Conservation (phyloP, 2,797 vertebrate genomes). For the Peromyscus eremicus region DNA sequence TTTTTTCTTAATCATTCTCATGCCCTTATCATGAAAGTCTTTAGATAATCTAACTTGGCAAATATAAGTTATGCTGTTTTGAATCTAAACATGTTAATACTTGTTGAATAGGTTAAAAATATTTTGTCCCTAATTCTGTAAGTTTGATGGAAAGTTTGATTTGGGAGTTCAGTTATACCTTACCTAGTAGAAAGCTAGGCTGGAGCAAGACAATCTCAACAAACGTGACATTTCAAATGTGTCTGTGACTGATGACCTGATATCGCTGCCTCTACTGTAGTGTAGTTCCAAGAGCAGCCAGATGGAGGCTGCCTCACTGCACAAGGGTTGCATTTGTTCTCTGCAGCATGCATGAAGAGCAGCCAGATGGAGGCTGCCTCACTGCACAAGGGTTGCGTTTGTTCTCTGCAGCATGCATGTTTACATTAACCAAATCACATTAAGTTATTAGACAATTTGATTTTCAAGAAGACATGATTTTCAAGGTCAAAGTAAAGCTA, state of each 20-base stretch:
- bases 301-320: background rate
- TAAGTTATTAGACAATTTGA: background rate
- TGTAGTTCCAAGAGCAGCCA: background rate
- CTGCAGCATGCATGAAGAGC: background rate
- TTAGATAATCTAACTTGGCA: background rate
- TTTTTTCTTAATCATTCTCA: background rate
- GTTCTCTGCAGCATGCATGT: background rate
- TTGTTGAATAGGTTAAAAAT: conserved; percentile 4
- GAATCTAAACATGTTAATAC: background rate
- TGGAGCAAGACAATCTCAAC: background rate
- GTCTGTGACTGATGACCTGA: background rate
- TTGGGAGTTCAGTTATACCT: background rate
- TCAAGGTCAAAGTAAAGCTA: background rate
- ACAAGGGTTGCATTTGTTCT: background rate
- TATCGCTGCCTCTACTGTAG: background rate
- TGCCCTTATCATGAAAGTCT: background rate
- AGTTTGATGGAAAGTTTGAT: background rate
- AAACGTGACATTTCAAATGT: background rate
- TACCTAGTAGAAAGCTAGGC: background rate
- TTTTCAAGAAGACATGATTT: background rate
- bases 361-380: background rate
- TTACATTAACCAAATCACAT: background rate
- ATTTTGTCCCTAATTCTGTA: background rate
- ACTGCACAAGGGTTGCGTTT: background rate
- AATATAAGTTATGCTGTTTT: background rate